Evolutionary conservation across 2,797 vertebrate genomes (phyloP), one percentile per base, ranked within the genome.

Genomic region (Enteromius trimaculatus): DNA sequence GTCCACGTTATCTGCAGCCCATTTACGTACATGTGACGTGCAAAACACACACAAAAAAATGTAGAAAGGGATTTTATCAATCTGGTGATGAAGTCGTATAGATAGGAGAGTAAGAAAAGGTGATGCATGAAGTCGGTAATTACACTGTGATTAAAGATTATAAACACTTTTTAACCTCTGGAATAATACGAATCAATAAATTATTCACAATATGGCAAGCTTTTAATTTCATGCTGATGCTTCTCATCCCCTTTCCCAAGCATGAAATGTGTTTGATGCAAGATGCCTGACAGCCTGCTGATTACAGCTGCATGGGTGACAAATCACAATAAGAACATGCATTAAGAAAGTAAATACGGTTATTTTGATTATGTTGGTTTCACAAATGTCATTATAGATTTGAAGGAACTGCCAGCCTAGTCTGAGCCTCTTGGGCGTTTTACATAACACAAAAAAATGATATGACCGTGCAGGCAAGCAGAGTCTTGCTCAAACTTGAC

Each of bases 401-500:
- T 34, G 26, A 34, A 75, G 19, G 19, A 31, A 53, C 26, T 37
- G n/a, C n/a, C 47, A 58, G 53, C 14, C 53, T 77, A 31, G 62
- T 64, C 62, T 16, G 7, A 39, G 21, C n/a, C 34, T 58, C 76
- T 78, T 64, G 55, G 23, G 5, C 21, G 26, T 31, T 49, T 49
- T 66, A 49, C 49, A n/a, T 39, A 71, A 26, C 53, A 39, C 17
- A 60, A 42, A 42, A 34, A 42, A 47, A 3, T 23, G 3, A 13
- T 37, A 6, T 21, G 29, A 49, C 11, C 17, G 53, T 4, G 14
- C 16, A 11, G 42, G 51, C 23, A 69, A 55, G 26, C n/a, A 37
- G 39, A 47, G 53, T 74, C 55, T 64, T 71, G 34, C 78, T 53
- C 65, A 80, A 69, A 44, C n/a, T 53, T 77, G 37, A 76, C 34